These are phyloP conservation scores for Malurus cyaneus DNA, from an alignment of 2,113 vertebrate species.

Conservation along the genomic window DNA sequence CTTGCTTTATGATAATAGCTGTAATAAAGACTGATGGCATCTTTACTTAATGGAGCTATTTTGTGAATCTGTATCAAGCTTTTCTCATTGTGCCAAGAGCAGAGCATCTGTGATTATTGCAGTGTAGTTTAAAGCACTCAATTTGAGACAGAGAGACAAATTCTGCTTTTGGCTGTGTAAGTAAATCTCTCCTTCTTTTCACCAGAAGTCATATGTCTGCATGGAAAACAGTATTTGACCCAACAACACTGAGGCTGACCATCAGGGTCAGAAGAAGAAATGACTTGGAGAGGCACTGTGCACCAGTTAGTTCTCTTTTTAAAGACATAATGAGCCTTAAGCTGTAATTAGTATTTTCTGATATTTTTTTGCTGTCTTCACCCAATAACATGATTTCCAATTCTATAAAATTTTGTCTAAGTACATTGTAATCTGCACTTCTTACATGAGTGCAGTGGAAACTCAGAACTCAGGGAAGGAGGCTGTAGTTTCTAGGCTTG, in stretches of 20 bases:
- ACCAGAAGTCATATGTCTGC: background rate
- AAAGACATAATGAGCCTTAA: background rate
- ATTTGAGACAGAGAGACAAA: background rate
- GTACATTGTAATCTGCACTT: background rate
- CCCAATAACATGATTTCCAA: background rate
- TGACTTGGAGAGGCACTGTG: background rate
- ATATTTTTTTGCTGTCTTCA: background rate
- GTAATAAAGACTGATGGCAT: conserved; percentile 15
- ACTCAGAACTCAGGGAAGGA: background rate
- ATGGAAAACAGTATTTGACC: background rate
- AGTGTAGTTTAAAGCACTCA: background rate
- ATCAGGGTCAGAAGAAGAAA: background rate
- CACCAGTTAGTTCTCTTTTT: background rate
- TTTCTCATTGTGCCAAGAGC: conserved; percentile 47
- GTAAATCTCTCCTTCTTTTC: background rate
- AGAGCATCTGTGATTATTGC: conserved; percentile 52
- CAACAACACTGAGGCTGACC: background rate
- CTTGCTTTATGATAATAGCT: conserved; percentile 28
- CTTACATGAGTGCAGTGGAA: background rate
- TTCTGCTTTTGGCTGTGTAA: background rate
- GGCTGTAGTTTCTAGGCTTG: background rate
- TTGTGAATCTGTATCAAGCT: conserved; percentile 17
- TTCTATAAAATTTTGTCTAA: background rate
- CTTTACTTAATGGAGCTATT: conserved; percentile 49
- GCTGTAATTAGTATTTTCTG: background rate